These are phyloP conservation scores for Epizoanthus scotinus DNA, from an alignment of 92 coral and sea anemone genomes.

Conservation along the genomic window DNA sequence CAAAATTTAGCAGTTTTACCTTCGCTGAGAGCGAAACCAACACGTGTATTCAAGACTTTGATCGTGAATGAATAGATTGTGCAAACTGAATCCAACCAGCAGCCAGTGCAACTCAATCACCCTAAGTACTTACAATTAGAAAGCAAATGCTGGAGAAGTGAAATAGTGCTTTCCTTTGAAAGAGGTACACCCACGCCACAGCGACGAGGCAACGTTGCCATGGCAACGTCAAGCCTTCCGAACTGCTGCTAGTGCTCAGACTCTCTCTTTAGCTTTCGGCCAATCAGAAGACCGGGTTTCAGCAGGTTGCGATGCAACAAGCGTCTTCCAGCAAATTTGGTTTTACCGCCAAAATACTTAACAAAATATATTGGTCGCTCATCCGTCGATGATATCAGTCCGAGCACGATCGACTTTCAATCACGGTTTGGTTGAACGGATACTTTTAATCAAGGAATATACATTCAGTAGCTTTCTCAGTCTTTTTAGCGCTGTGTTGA, in stretches of 20 bases:
- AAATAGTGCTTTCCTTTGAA: slow-evolving; percentile 43
- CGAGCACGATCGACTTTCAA: slow-evolving; percentile 33
- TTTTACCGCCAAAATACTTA: slow-evolving; percentile 41
- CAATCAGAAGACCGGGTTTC: slow-evolving; percentile 29
- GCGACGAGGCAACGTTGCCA: slow-evolving; percentile 49
- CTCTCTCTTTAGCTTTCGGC: slow-evolving; percentile 31
- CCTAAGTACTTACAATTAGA: slow-evolving; percentile 30
- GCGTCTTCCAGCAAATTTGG: slow-evolving; percentile 46
- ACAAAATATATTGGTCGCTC: slow-evolving; percentile 27
- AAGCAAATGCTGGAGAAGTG: slow-evolving; percentile 43
- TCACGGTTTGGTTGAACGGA: slow-evolving; percentile 4
- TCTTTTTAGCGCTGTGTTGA: neutral
- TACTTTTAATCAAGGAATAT: too few species aligned
- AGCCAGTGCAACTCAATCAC: slow-evolving; percentile 35
- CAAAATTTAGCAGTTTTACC: slow-evolving; percentile 30
- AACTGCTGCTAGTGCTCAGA: slow-evolving; percentile 25
- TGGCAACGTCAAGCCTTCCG: slow-evolving; percentile 45
- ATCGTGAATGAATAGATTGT: slow-evolving; percentile 18
- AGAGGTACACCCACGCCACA: slow-evolving; percentile 52
- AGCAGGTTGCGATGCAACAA: slow-evolving; percentile 51
- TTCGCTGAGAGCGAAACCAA: neutral
- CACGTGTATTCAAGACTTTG: slow-evolving; percentile 1
- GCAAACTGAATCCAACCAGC: slow-evolving; percentile 3
- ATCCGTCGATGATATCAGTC: slow-evolving; percentile 19
- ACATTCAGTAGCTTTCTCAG: neutral